These are phyloP conservation scores for Hirundichthys speculiger DNA, from an alignment of 2,113 vertebrate species.

Conservation along the genomic window DNA sequence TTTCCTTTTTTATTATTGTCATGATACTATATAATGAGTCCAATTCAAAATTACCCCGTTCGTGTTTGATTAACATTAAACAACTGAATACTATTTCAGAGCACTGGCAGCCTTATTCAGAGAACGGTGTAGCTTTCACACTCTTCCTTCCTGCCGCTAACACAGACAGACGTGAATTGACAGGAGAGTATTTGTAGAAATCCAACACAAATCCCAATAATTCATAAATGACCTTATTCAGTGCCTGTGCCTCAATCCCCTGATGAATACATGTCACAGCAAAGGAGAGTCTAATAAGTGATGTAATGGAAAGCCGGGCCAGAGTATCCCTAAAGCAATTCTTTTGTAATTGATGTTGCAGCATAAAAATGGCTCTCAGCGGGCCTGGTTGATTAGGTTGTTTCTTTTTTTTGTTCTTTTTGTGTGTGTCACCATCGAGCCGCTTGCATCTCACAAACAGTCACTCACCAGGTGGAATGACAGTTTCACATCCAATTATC, in stretches of 20 bases:
- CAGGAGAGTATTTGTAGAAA: constrained; percentile 48
- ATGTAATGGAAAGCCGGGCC: constrained; percentile 67
- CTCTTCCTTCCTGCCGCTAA: constrained; percentile 2
- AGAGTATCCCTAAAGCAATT: constrained; percentile 75
- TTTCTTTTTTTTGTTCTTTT: constrained; percentile 36
- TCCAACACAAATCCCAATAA: constrained; percentile 64
- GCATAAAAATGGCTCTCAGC: constrained; percentile 72
- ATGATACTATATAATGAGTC: too few species aligned
- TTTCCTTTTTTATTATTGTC: too few species aligned
- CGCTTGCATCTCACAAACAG: constrained; percentile 42
- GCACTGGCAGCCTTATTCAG: not conserved
- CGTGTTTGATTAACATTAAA: constrained; percentile 17
- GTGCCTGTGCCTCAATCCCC: constrained; percentile 56
- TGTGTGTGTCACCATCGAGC: constrained; percentile 56
- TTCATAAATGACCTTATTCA: constrained; percentile 71
- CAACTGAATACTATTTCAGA: not conserved
- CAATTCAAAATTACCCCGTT: not conserved
- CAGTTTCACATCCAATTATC: constrained; percentile 70
- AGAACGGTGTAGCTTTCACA: constrained; percentile 34
- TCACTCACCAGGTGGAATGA: constrained; percentile 62
- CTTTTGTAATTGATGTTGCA: constrained; percentile 75
- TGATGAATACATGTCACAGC: constrained; percentile 75
- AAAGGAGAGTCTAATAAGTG: constrained; percentile 76
- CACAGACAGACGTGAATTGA: constrained; percentile 25
- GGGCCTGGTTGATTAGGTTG: constrained; percentile 67